Evolutionary conservation across 2,797 vertebrate genomes (phyloP), one percentile per base, ranked within the genome.

Genomic region (Silurus lanzhouensis): DNA sequence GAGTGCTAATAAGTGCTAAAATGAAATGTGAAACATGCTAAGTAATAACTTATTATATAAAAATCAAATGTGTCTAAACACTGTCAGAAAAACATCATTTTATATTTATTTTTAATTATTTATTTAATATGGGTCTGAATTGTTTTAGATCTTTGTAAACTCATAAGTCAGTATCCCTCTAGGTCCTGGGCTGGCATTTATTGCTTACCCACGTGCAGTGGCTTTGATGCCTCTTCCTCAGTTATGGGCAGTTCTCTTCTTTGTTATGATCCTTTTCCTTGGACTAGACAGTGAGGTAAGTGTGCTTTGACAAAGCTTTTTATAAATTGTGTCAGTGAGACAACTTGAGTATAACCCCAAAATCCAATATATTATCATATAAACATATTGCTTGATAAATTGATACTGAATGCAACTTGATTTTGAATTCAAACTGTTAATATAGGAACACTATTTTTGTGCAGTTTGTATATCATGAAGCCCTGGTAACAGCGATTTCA

Each of bases 141-240:
- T 80, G 14, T 80, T 64, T 48, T 19, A 52, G 78, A 66, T 52
- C 2, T 31, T 38, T 83, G 12, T 20, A 52, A 3, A 77, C 38
- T 67, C 70, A 66, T 67, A 20, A 58, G 27, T 79, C 3, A n/a
- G 31, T 87, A 1, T 80, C 19, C 52, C 83, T 87, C 15, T 91
- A 99, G 98, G 98, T 92, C 98, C 98, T 64, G 97, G 97, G 0
- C 91, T 99, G 90, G 98, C 96, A 22, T 99, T 99, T 90, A 98
- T 98, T 55, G 98, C 96, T 0, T 99, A 97, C 87, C 98, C 98
- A 72, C 95, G 96, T 58, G 98, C 98, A 15, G 97, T 99, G 87
- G 96, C 96, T 2, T 91, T 98, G 90, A 99, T 99, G 97, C 98
- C 98, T 0, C 70, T 96, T 8, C 97, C 98, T 81, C 98, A 97